phyloP scores from a whole-genome alignment of 1,140 invertebrate species.

The Phenacoccus solenopsis region DNA sequence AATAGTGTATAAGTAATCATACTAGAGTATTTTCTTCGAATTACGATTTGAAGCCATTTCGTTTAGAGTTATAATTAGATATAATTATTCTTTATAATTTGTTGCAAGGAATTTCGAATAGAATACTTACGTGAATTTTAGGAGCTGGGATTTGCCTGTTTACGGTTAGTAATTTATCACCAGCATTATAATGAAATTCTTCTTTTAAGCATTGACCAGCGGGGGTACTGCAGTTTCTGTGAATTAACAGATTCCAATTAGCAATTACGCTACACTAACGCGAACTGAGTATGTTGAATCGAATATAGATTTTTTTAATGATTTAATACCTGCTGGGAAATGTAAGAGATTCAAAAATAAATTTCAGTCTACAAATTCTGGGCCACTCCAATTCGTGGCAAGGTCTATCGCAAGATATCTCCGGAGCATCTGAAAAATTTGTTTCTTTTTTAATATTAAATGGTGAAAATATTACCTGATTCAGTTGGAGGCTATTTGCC shows the following conservation, averaged over 20 bases:
- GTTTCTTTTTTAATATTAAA: too few species aligned
- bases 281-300: too few species aligned
- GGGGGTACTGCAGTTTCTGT: not conserved
- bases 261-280: not conserved
- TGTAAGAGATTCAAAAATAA: slow-evolving; percentile 39
- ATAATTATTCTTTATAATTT: too few species aligned
- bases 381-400: slow-evolving; percentile 64
- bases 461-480: too few species aligned
- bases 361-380: slow-evolving; percentile 61
- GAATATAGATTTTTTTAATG: not conserved
- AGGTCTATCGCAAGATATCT: slow-evolving; percentile 54
- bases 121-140: slow-evolving; percentile 47
- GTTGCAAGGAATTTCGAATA: not conserved
- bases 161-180: slow-evolving; percentile 55
- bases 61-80: too few species aligned
- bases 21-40: too few species aligned
- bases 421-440: slow-evolving; percentile 48
- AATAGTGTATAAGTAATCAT: too few species aligned
- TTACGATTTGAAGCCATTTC: too few species aligned
- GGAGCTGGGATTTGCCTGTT: slow-evolving; percentile 75
- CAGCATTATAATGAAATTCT: slow-evolving; percentile 29
- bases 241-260: not conserved
- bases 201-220: not conserved
- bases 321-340: not conserved
- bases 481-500: too few species aligned